Base-by-base conservation (phyloP, 1,140 invertebrate genomes). In the Drosophila suzukii region DNA sequence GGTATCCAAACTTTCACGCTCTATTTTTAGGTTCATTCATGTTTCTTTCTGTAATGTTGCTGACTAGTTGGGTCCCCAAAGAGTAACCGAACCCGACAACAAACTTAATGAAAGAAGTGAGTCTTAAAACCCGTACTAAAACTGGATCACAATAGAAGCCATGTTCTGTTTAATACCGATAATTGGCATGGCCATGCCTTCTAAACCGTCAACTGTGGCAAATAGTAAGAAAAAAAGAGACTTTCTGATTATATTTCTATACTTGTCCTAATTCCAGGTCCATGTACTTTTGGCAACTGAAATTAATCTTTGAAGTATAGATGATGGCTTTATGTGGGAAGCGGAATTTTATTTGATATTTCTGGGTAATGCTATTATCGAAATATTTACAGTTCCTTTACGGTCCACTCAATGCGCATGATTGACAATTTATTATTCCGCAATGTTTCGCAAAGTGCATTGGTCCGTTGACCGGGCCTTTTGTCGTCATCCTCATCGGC, bases 161-260 rank as follows among this genome's bases (percentile, higher is more conserved):
- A 68, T 68, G 75, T 82, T 83, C 75, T 82, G 46, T 83, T 78
- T 61, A 75, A 83, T 65, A 55, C 75, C 74, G 60, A 83, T 82
- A 83, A 82, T 83, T 82, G 80, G 70, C 80, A 75, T 70, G 70
- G 63, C 66, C 73, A 61, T 61, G 61, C 60, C 41, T 59, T 36
- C 43, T 70, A 74, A 82, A 59, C 55, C 75, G 62, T 56, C 63
- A 56, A 83, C 70, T 74, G 55, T 82, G 66, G 56, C 60, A 60
- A 62, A 67, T 58, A 66, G 68, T 62, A 5, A 8, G 11, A 32
- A 8, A 17, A 34, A 34, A 32, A 49, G 51, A 46, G 43, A 47
- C 17, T 38, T 34, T 43, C 50, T 41, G 70, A 74, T 74, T 61
- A 54, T 38, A 30, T 74, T 74, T 57, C 57, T 50, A 73, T 62